Conservation (phyloP, 2,113 vertebrate genomes). For the Pelusios castaneus region DNA sequence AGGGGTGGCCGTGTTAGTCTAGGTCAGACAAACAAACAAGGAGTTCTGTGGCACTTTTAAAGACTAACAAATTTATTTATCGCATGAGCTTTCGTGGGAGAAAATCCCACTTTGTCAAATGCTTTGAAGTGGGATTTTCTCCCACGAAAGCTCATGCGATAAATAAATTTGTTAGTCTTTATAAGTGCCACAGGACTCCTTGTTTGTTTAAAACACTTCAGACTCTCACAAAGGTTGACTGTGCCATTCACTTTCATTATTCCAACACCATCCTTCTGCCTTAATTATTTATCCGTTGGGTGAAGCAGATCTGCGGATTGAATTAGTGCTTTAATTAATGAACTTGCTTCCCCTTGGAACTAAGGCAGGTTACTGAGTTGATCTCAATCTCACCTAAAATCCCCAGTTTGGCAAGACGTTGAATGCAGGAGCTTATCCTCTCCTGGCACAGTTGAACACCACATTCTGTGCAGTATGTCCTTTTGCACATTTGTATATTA, state of each 20-base stretch:
- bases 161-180: no score
- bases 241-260: slow-evolving; percentile 5
- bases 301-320: slow-evolving; percentile 44
- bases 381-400: slow-evolving; percentile 42
- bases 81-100: no score
- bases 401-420: background rate
- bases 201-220: background rate
- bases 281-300: slow-evolving; percentile 50
- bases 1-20: no score
- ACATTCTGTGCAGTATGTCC: background rate
- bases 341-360: slow-evolving; percentile 51
- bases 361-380: slow-evolving; percentile 33
- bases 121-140: no score
- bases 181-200: no score
- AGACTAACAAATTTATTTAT: no score
- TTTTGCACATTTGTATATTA: background rate
- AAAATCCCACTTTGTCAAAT: no score
- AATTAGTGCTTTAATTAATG: slow-evolving; percentile 26
- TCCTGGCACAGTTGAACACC: background rate
- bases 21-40: no score
- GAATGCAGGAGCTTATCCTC: background rate
- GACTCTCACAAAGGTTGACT: background rate
- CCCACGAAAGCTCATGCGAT: no score
- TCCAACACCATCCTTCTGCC: slow-evolving; percentile 16
- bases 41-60: no score